Evolutionary conservation across 2,888 invertebrate genomes (phyloP).

Genomic region (Pasiphila rectangulata): DNA sequence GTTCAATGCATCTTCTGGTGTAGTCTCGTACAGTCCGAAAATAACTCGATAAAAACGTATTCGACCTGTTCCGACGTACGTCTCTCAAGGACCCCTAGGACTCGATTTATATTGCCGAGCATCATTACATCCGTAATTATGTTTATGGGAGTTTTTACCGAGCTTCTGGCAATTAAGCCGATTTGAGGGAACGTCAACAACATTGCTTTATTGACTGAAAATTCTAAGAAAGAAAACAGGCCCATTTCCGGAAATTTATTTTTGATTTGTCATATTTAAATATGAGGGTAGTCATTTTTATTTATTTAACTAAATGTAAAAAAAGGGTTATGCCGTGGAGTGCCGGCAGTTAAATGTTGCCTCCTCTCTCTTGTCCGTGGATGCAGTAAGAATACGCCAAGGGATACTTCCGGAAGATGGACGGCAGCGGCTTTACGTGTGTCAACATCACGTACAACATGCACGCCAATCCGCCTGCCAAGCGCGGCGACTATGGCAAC

Average conservation of each 20-base stretch:
- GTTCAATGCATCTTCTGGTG: no score
- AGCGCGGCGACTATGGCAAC: no score
- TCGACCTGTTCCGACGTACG: slow-evolving; percentile 26
- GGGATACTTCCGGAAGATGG: no score
- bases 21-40: background rate
- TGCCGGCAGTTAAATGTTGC: no score
- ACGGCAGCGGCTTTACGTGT: no score
- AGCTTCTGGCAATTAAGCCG: slow-evolving; percentile 43
- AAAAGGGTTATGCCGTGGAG: no score
- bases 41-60: slow-evolving; percentile 25
- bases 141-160: slow-evolving; percentile 54
- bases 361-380: no score
- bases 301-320: no score
- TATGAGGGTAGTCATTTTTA: no score
- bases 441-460: no score
- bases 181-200: slow-evolving; percentile 35
- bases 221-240: slow-evolving; percentile 10
- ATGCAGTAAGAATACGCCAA: no score
- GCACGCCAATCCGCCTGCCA: no score
- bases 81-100: slow-evolving; percentile 28
- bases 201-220: slow-evolving; percentile 30
- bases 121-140: slow-evolving; percentile 65
- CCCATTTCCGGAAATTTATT: background rate
- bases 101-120: slow-evolving; percentile 59
- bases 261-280: background rate